Evolutionary conservation across 1,140 invertebrate genomes (phyloP), one percentile per base, ranked within the genome.

Genomic region (Solenopsis invicta): DNA sequence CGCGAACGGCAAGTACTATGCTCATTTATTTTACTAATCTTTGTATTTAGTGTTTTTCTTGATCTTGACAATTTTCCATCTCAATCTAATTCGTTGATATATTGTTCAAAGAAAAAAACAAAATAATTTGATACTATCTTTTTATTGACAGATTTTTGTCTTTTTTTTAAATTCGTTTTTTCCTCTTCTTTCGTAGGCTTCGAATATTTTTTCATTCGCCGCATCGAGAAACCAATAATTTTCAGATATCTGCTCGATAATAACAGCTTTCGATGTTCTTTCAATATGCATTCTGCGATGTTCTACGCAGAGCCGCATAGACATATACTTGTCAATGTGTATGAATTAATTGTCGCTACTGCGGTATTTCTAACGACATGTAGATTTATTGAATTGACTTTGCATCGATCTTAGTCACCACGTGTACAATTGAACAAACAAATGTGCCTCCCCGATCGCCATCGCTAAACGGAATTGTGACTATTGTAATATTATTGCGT

Each of bases 381-480:
- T 76, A 74, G 74, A 88, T 87, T 78, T 90, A 89, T 91, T 89
- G 80, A 91, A 92, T 88, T 80, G 89, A 90, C 89, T 90, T 90
- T 90, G 76, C 76, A 87, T 89, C 48, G 66, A 71, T 67, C 77
- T 29, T 52, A 84, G 78, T 87, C 52, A 89, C 29, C n/a, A 61
- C 13, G 0, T 52, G n/a, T 18, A 56, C 84, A 88, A 88, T 90
- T 92, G 85, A 67, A 78, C 24, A 77, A 89, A 67, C 71, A 91
- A 93, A 86, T 82, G 69, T 16, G 24, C 5, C 9, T 29, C 8
- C 12, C 12, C 16, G 76, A 81, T 81, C 62, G 18, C 16, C 29
- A 45, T 52, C 48, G 45, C 48, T 16, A n/a, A 21, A 21, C 64
- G n/a, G 64, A 67, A 82, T 84, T 84, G 48, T 62, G 41, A 72